Evolutionary conservation across 2,797 vertebrate species (phyloP).

Genomic region (Urophycis tenuis): DNA sequence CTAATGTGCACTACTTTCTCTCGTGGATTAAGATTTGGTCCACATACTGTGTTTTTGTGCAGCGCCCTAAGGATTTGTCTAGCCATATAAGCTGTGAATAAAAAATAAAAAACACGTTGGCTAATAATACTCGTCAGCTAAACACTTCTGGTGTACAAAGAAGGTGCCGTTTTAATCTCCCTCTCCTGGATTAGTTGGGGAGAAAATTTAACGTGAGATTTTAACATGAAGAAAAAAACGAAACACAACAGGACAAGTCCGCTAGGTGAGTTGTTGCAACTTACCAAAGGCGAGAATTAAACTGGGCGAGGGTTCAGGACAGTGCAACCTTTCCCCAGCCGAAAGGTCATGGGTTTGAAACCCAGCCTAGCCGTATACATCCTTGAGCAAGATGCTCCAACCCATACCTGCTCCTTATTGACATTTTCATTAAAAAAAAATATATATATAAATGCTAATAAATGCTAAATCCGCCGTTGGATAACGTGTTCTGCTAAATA

Average conservation of each 20-base stretch:
- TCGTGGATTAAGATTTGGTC: slow-evolving; percentile 52
- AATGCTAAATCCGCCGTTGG: too few species aligned
- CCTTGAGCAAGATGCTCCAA: too few species aligned
- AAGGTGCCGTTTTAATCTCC: slow-evolving; percentile 18
- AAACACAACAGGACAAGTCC: neutral
- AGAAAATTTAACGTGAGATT: neutral
- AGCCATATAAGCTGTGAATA: slow-evolving; percentile 47
- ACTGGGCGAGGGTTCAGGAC: neutral
- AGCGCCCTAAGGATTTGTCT: slow-evolving; percentile 45
- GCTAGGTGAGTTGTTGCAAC: neutral
- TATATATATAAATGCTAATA: too few species aligned
- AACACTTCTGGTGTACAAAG: slow-evolving; percentile 20
- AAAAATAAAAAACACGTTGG: slow-evolving; percentile 33
- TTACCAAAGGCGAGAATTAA: neutral
- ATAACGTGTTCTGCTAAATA: too few species aligned
- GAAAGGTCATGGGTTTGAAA: neutral
- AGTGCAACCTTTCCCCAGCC: neutral
- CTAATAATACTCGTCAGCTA: slow-evolving; percentile 49
- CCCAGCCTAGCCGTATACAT: neutral
- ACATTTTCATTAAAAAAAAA: too few species aligned
- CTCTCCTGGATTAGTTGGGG: slow-evolving; percentile 2
- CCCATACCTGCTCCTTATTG: too few species aligned
- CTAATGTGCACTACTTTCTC: slow-evolving; percentile 49
- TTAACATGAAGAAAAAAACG: neutral
- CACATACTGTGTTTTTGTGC: slow-evolving; percentile 33